These are phyloP conservation scores for Zoanthus sansibaricus DNA, from an alignment of 92 coral and sea anemone genomes.

Conservation along the genomic window DNA sequence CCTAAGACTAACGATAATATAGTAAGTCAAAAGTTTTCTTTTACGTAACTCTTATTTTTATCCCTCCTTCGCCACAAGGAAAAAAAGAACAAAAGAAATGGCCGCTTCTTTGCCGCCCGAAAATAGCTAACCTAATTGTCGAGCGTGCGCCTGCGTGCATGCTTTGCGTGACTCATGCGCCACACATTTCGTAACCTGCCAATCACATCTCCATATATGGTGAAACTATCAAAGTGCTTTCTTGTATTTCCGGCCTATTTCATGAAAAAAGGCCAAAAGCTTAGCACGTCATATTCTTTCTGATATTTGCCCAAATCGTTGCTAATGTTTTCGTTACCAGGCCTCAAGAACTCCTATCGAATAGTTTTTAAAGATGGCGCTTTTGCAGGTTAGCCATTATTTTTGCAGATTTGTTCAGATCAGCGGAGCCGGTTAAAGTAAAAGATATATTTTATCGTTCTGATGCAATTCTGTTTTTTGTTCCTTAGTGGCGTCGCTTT, in stretches of 20 bases:
- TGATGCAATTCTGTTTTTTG: constrained; percentile 2
- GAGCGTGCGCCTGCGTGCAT: constrained; percentile 83
- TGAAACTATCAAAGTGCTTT: neutral
- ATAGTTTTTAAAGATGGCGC: constrained; percentile 78
- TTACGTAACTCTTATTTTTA: constrained; percentile 13
- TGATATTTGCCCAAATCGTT: neutral
- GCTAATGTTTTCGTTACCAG: constrained; percentile 28
- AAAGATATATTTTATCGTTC: neutral
- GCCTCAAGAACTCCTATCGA: neutral
- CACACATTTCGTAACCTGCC: constrained; percentile 88
- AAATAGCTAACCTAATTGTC: constrained; percentile 29
- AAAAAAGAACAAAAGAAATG: constrained; percentile 92
- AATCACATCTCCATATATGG: constrained; percentile 91
- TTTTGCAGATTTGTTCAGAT: neutral
- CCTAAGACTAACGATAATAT: constrained; percentile 55
- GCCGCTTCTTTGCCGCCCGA: constrained; percentile 83
- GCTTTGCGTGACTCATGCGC: constrained; percentile 97
- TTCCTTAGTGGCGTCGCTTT: constrained; percentile 95
- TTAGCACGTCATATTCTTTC: neutral
- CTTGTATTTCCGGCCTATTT: neutral
- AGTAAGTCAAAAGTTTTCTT: constrained; percentile 44
- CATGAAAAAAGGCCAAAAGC: neutral
- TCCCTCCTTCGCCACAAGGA: constrained; percentile 63
- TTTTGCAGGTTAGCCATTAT: constrained; percentile 77
- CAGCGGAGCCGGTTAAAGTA: neutral